Evolutionary conservation across 92 coral and sea anemone species (phyloP), one percentile per base, ranked within the genome.

Genomic region (Muricea muricata): DNA sequence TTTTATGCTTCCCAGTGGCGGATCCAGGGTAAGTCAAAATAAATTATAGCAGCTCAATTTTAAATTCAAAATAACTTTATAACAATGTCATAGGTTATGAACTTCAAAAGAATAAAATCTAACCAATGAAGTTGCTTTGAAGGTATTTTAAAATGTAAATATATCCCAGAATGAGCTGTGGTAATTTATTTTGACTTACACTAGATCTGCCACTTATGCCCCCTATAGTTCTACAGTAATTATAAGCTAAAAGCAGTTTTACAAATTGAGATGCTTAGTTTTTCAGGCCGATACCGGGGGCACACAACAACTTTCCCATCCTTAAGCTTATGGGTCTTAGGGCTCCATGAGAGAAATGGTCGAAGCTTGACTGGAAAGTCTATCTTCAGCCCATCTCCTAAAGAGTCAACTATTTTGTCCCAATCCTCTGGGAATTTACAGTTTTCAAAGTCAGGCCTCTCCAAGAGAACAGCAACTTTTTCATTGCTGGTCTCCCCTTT

Each of bases 291-390:
- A 35, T 82, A 89, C 12, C 92, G 65, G 15, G 92, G 92, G 34
- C 54, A 56, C 26, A 66, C 45, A 23, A 57, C 41, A 57, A 78
- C 33, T 78, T 73, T 35, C 12, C 83, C 46, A 50, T 79, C 82
- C 65, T 20, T 29, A 73, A 84, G 42, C 21, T 75, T 71, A 58
- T 89, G 86, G 23, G 26, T 89, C 37, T 70, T 78, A 34, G 88
- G 92, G 68, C 92, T 69, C 84, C 87, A 50, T 18, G 82, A 57
- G 13, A 89, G 39, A 33, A 68, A 89, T 66, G 73, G 20, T 17
- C 82, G 40, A 31, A 79, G 55, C 56, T 79, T 89, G 9, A 89
- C 75, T 17, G 89, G 92, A 55, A 84, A 84, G 60, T 84, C 89
- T 28, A 79, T 72, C 76, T 42, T 32, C 32, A 54, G 67, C 1